Evolutionary conservation across 2,888 invertebrate species (phyloP).

Genomic region (Xanthorhoe designata): DNA sequence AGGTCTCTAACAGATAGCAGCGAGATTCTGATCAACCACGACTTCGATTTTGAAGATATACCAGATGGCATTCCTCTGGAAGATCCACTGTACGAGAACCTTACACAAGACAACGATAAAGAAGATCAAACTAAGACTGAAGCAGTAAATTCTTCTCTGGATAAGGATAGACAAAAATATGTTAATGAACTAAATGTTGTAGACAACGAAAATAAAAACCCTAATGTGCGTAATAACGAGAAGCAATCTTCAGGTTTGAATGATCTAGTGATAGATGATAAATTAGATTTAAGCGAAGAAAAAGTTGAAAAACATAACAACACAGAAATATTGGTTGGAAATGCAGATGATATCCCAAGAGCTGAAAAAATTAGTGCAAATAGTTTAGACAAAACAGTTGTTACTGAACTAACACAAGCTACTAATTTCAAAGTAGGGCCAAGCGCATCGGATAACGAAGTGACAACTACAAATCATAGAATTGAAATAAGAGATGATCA

Average conservation of each 20-base stretch:
- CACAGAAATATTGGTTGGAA: constrained; percentile 1
- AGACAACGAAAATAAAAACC: constrained; percentile 12
- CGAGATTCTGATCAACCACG: constrained; percentile 69
- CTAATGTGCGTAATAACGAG: constrained; percentile 5
- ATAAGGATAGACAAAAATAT: background rate
- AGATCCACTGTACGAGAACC: constrained; percentile 72
- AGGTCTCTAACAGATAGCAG: constrained; percentile 61
- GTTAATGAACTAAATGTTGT: background rate
- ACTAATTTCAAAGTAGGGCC: constrained; percentile 23
- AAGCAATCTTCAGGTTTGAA: background rate
- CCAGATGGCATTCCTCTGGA: constrained; percentile 76
- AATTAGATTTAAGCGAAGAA: constrained; percentile 29
- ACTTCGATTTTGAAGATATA: constrained; percentile 73
- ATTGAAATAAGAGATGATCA: constrained; percentile 37
- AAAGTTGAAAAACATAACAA: constrained; percentile 5
- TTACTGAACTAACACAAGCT: background rate
- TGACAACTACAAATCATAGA: constrained; percentile 24
- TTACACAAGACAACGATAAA: constrained; percentile 50
- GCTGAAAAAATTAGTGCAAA: background rate
- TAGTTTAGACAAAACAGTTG: background rate
- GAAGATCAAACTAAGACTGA: constrained; percentile 29
- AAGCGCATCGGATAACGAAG: constrained; percentile 12
- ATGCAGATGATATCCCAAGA: background rate
- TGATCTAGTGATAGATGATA: constrained; percentile 20
- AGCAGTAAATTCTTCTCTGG: background rate